Conservation (phyloP, 2,797 vertebrate genomes). For the Gila robusta region DNA sequence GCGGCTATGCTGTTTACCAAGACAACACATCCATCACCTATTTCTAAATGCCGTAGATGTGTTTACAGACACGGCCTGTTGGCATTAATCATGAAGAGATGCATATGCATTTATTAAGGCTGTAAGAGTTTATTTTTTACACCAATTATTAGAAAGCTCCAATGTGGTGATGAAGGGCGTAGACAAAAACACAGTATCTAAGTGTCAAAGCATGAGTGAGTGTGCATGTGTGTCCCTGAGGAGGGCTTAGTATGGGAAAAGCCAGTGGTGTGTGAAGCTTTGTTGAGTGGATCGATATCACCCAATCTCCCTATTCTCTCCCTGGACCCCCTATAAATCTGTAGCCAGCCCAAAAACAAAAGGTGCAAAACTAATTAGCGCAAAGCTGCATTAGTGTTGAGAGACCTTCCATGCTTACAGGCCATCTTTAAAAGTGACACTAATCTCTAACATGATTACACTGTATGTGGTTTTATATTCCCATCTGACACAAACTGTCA, state of each 20-base stretch:
- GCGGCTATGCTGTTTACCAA: background rate
- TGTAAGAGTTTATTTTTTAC: background rate
- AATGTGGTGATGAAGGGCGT: background rate
- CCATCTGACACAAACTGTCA: slow-evolving; percentile 38
- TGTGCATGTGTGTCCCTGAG: slow-evolving; percentile 21
- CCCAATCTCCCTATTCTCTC: slow-evolving; percentile 74
- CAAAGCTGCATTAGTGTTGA: slow-evolving; percentile 48
- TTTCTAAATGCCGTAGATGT: background rate
- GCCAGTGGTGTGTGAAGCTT: slow-evolving; percentile 69
- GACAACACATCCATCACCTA: slow-evolving; percentile 28
- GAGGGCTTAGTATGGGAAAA: slow-evolving; percentile 60
- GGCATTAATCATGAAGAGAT: slow-evolving; percentile 35
- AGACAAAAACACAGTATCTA: slow-evolving; percentile 25
- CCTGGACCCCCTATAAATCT: slow-evolving; percentile 72
- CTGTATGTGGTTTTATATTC: slow-evolving; percentile 41
- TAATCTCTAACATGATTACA: slow-evolving; percentile 49
- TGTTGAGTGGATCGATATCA: slow-evolving; percentile 73
- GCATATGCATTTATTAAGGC: slow-evolving; percentile 1
- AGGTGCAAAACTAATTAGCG: slow-evolving; percentile 62
- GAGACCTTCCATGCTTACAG: slow-evolving; percentile 8
- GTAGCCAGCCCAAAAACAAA: slow-evolving; percentile 62
- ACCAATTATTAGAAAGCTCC: background rate
- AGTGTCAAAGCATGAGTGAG: slow-evolving; percentile 27
- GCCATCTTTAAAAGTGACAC: slow-evolving; percentile 64
- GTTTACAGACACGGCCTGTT: background rate